These are phyloP conservation scores for Lysiphlebus fabarum DNA, from an alignment of 1,140 invertebrate genomes.

Conservation along the genomic window DNA sequence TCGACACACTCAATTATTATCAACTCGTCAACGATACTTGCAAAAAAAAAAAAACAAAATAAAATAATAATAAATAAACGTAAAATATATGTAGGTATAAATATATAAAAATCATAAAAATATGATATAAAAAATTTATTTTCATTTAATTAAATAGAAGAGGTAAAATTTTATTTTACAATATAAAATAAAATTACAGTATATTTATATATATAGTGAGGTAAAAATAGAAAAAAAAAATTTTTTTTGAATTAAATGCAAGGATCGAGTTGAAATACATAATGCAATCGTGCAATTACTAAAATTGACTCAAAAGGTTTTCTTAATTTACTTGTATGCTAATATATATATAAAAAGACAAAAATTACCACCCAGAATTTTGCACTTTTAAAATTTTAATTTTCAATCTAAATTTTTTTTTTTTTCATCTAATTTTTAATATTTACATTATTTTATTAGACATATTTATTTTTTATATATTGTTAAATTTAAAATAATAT, in stretches of 20 bases:
- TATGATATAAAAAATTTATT: no score
- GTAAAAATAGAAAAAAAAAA: no score
- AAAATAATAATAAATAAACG: no score
- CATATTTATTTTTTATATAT: background rate
- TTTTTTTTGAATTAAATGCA: no score
- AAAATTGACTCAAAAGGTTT: slow-evolving; percentile 29
- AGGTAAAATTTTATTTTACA: no score
- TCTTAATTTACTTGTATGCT: slow-evolving; percentile 32
- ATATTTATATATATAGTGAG: no score
- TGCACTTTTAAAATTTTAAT: slow-evolving; percentile 40
- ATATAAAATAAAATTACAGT: background rate
- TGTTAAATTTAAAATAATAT: background rate
- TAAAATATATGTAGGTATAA: no score
- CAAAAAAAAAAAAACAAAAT: no score
- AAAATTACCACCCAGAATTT: slow-evolving; percentile 25
- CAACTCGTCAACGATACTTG: slow-evolving; percentile 1
- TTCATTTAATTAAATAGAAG: no score
- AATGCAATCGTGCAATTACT: slow-evolving; percentile 36
- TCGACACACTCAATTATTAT: slow-evolving; percentile 17
- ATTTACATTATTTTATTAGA: background rate
- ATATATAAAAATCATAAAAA: no score
- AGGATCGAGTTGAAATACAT: slow-evolving; percentile 16
- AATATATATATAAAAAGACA: slow-evolving; percentile 19
- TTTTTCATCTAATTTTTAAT: no score
- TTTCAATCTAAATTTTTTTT: slow-evolving; percentile 14